Evolutionary conservation across 2,797 vertebrate species (phyloP).

Genomic region (Tympanoctomys barrerae): DNA sequence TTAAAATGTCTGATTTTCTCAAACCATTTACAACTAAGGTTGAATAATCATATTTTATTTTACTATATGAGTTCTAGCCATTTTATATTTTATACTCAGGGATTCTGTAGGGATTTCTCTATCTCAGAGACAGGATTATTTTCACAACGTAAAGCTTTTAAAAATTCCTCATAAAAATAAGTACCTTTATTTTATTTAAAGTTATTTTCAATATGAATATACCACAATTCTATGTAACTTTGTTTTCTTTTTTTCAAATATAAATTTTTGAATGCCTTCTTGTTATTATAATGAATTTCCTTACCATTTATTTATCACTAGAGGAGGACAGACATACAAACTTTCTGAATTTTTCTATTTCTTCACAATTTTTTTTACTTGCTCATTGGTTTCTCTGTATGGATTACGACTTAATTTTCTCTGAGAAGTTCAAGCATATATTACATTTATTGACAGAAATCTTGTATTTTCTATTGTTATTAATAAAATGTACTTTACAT

Average conservation of each 20-base stretch:
- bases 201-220: background rate
- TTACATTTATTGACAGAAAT: background rate
- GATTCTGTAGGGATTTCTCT: background rate
- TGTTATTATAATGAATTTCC: background rate
- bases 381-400: background rate
- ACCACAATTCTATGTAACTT: background rate
- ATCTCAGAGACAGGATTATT: background rate
- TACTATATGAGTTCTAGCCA: background rate
- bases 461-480: background rate
- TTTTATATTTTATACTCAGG: background rate
- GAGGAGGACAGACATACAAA: background rate
- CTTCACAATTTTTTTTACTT: background rate
- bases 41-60: background rate
- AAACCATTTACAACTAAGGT: background rate
- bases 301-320: background rate
- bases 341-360: background rate
- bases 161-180: background rate
- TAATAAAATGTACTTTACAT: background rate
- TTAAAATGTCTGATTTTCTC: background rate
- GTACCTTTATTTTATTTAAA: background rate
- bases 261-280: background rate
- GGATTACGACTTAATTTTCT: background rate
- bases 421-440: background rate
- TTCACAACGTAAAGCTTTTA: background rate
- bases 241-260: background rate